These are phyloP conservation scores for Copidosoma floridanum DNA, from an alignment of 1,140 invertebrate species.

Conservation along the genomic window DNA sequence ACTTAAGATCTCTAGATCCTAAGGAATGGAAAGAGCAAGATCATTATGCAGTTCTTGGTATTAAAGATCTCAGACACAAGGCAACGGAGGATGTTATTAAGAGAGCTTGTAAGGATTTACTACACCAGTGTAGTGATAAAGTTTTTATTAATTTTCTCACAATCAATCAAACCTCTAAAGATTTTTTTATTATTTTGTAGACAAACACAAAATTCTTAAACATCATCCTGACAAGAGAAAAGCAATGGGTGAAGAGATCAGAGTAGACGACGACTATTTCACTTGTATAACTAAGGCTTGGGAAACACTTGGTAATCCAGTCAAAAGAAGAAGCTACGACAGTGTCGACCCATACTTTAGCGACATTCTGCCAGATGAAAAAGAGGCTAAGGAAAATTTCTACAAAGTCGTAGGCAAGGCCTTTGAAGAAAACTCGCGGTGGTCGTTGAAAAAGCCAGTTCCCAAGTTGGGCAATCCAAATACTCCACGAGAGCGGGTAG, in stretches of 20 bases:
- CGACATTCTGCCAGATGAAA: constrained; percentile 77
- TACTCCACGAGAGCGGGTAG: constrained; percentile 71
- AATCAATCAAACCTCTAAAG: neutral
- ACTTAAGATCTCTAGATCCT: constrained; percentile 87
- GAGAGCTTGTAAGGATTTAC: constrained; percentile 88
- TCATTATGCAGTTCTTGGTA: constrained; percentile 91
- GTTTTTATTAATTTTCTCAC: neutral
- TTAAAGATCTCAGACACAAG: constrained; percentile 74
- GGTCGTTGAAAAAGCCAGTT: constrained; percentile 87
- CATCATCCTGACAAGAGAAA: constrained; percentile 98
- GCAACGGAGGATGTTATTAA: constrained; percentile 92
- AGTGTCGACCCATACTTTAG: constrained; percentile 95
- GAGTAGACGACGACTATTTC: constrained; percentile 92
- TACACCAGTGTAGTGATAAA: constrained; percentile 49
- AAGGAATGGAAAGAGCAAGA: constrained; percentile 97
- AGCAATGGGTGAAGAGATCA: constrained; percentile 79
- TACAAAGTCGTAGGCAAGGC: constrained; percentile 76
- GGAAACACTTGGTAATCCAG: constrained; percentile 82
- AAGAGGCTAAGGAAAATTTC: constrained; percentile 80
- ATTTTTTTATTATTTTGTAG: constrained; percentile 47
- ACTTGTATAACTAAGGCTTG: constrained; percentile 98
- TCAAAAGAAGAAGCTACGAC: constrained; percentile 87
- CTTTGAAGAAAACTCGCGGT: constrained; percentile 85
- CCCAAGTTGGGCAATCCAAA: constrained; percentile 79
- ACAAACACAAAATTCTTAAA: constrained; percentile 83